phyloP scores from a whole-genome alignment of 2,888 invertebrate genomes.

The Ametastegia equiseti region DNA sequence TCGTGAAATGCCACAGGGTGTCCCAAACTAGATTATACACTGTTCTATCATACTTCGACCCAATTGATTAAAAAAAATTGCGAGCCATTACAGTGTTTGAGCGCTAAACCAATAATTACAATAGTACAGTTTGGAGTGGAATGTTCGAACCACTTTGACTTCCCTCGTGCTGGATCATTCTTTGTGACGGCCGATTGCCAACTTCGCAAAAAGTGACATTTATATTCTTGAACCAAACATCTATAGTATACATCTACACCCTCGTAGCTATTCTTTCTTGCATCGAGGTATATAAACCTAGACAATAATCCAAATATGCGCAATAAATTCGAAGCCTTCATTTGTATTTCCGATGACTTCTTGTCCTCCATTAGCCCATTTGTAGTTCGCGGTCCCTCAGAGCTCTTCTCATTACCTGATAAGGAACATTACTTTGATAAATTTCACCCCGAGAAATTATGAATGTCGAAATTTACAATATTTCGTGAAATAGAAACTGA shows the following conservation, averaged over 20 bases:
- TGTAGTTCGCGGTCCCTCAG: neutral
- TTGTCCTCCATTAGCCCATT: neutral
- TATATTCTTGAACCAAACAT: conserved; percentile 6
- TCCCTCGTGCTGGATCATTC: neutral
- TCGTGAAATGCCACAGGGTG: no score
- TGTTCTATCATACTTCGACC: no score
- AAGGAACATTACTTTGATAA: neutral
- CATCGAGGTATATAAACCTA: neutral
- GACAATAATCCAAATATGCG: neutral
- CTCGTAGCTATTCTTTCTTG: neutral
- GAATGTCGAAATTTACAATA: neutral
- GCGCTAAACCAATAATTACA: neutral
- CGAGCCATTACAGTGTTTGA: no score
- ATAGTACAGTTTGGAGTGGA: neutral
- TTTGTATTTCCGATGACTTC: neutral
- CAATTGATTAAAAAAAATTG: no score
- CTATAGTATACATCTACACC: neutral
- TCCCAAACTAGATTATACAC: no score
- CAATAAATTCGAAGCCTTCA: neutral
- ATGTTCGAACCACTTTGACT: neutral
- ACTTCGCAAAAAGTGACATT: conserved; percentile 15
- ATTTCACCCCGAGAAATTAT: neutral
- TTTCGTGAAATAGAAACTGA: neutral
- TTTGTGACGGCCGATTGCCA: neutral
- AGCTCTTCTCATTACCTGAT: neutral